A percentile compares a stretch with the other conserved stretches of the same genome.
These are phyloP conservation scores for Brachycybe producta DNA, from an alignment of 2,888 invertebrate species.

Conservation along the genomic window DNA sequence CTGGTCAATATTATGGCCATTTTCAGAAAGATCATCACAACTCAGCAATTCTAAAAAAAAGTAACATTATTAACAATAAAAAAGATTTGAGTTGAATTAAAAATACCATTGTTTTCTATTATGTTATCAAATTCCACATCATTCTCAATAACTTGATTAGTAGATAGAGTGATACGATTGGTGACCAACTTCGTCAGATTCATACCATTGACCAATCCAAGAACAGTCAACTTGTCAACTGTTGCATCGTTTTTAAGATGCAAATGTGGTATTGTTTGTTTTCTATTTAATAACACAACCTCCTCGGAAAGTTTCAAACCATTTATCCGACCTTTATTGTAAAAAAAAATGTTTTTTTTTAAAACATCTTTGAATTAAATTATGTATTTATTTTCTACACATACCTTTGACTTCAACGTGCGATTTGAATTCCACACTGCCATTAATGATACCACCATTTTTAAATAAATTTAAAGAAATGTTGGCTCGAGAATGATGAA, in stretches of 20 bases:
- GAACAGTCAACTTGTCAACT: not conserved
- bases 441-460: too few species aligned
- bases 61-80: not conserved
- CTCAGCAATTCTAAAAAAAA: not conserved
- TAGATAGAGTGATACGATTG: constrained; percentile 1
- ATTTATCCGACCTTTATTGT: not conserved
- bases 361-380: too few species aligned
- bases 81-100: not conserved
- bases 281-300: not conserved
- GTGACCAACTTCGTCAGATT: not conserved
- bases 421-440: too few species aligned
- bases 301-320: not conserved
- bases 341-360: too few species aligned
- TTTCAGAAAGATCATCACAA: not conserved
- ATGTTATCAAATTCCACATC: not conserved
- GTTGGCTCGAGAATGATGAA: too few species aligned
- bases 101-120: not conserved
- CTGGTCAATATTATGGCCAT: too few species aligned
- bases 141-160: not conserved
- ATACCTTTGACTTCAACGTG: too few species aligned
- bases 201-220: not conserved
- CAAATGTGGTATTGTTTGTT: not conserved
- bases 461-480: too few species aligned
- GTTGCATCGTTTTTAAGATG: not conserved
- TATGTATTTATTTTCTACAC: too few species aligned